phyloP scores from a whole-genome alignment of 2,888 invertebrate genomes.

The Lithosia quadra region DNA sequence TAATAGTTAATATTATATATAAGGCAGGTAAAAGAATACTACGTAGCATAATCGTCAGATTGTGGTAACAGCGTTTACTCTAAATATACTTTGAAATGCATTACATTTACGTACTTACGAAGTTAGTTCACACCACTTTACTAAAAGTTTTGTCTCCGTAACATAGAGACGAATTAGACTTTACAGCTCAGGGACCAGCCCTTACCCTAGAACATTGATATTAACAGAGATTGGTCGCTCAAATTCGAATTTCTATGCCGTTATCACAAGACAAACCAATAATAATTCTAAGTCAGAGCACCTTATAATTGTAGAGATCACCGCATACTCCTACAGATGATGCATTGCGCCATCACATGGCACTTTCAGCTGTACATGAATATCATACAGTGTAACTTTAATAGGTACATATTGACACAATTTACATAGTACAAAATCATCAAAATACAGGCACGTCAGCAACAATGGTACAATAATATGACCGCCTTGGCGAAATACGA shows the following conservation, averaged over 20 bases:
- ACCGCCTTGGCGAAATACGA: slow-evolving; percentile 49
- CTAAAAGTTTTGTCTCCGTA: slow-evolving; percentile 34
- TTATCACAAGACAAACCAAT: slow-evolving; percentile 83
- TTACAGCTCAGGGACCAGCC: slow-evolving; percentile 77
- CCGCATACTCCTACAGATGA: slow-evolving; percentile 75
- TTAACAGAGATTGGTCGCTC: slow-evolving; percentile 81
- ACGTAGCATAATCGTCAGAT: slow-evolving; percentile 63
- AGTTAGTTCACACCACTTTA: slow-evolving; percentile 52
- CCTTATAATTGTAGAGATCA: slow-evolving; percentile 88
- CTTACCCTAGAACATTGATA: slow-evolving; percentile 72
- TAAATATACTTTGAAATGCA: slow-evolving; percentile 81
- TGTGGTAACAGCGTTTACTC: slow-evolving; percentile 74
- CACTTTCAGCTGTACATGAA: slow-evolving; percentile 78
- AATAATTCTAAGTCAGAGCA: slow-evolving; percentile 86
- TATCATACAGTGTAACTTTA: slow-evolving; percentile 77
- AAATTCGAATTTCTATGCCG: slow-evolving; percentile 75
- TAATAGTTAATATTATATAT: slow-evolving; percentile 33
- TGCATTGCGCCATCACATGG: slow-evolving; percentile 80
- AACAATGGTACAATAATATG: slow-evolving; percentile 56
- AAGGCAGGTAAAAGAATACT: slow-evolving; percentile 54
- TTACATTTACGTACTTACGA: slow-evolving; percentile 64
- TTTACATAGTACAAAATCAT: slow-evolving; percentile 75
- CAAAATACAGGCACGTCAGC: slow-evolving; percentile 74
- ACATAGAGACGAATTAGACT: slow-evolving; percentile 51
- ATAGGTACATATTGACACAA: slow-evolving; percentile 82